Evolutionary conservation across 2,888 invertebrate species (phyloP), one percentile per base, ranked within the genome.

Genomic region (Nemapogon koenigi): DNA sequence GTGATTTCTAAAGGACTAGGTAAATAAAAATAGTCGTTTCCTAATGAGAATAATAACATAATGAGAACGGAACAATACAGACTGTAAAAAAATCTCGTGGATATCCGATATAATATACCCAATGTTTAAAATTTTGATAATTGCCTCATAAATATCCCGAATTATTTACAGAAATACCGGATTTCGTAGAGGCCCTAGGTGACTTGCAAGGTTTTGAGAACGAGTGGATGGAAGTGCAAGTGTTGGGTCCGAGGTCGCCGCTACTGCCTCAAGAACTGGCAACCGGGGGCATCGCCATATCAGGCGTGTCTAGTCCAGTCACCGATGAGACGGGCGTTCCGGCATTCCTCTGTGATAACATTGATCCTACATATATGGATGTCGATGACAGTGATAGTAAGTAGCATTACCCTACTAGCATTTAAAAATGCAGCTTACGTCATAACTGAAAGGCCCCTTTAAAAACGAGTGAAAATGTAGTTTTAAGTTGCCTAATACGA

Each of bases 201-300:
- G 91, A 93, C 56, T 68, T 90, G 8, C 87, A 87, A 59, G 87
- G 88, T 49, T 94, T 94, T 59, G 91, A 92, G 58, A 92, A 93
- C 58, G 94, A 94, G 57, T 94, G 93, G 93, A 85, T 94, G 69
- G 94, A 94, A 62, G 89, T 94, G 1, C 92, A 92, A 60, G 83
- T 93, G 15, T 69, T 83, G 43, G 79, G 85, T 1, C 82, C 87
- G 0, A 56, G 84, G 44, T 65, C 82, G 39, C 61, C 82, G 45
- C 68, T 82, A 47, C 45, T 67, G 0, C 49, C 66, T 0, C 46
- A 49, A 1, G 62, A 69, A 16, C 42, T 44, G 1, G 45, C 45
- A 15, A 43, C 54, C 8, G 70, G 66, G 1, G 70, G 64, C 43
- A 57, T 73, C 45, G 62, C 71, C 51, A 59, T 81, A 22, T 57